These are phyloP conservation scores for Phyllotis vaccarum DNA, from an alignment of 2,797 vertebrate genomes.

Conservation along the genomic window DNA sequence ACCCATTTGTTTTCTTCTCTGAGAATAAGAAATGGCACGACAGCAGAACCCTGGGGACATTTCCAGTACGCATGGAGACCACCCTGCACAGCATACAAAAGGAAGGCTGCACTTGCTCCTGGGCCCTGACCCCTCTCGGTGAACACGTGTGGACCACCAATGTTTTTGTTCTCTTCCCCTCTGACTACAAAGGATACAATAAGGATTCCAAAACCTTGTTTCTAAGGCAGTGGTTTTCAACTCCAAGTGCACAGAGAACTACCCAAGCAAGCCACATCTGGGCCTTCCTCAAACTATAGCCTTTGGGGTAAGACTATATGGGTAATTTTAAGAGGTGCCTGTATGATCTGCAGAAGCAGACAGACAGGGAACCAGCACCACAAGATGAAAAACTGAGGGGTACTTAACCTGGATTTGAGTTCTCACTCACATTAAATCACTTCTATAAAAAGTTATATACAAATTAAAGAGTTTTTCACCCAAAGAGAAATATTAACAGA, in stretches of 20 bases:
- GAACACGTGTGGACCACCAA: neutral
- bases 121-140: neutral
- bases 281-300: neutral
- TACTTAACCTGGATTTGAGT: neutral
- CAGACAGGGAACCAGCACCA: neutral
- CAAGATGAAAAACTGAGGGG: neutral
- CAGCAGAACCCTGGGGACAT: neutral
- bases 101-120: neutral
- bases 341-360: neutral
- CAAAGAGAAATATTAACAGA: neutral
- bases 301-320: neutral
- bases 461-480: constrained; percentile 31
- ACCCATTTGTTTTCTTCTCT: neutral
- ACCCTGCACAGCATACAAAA: neutral
- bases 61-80: neutral
- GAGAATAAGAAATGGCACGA: neutral
- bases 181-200: neutral
- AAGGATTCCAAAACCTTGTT: neutral
- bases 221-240: neutral
- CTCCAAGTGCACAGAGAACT: neutral
- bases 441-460: neutral
- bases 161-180: neutral
- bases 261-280: neutral
- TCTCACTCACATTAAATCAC: neutral
- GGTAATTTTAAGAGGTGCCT: neutral